Percentiles rank a stretch among this genome's conserved stretches.
These are phyloP conservation scores for Notechis scutatus DNA, from an alignment of 2,113 vertebrate species.

Conservation along the genomic window DNA sequence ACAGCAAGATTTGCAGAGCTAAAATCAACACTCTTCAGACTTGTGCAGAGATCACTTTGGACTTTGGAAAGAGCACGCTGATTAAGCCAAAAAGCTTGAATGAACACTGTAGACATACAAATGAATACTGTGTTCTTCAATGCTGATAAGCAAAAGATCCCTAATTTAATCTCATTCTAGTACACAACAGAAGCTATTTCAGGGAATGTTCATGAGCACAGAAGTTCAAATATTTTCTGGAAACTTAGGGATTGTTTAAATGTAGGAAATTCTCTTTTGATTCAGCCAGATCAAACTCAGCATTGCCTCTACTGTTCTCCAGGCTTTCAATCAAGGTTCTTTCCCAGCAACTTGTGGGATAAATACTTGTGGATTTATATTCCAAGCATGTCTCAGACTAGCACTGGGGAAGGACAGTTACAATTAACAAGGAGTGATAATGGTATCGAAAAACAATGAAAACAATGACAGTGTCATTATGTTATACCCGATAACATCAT, in stretches of 20 bases:
- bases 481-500: background rate
- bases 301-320: background rate
- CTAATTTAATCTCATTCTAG: background rate
- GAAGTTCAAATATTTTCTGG: background rate
- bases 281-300: background rate
- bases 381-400: background rate
- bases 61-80: slow-evolving; percentile 42
- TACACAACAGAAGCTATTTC: slow-evolving; percentile 29
- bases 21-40: slow-evolving; percentile 54
- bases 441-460: background rate
- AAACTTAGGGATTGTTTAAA: background rate
- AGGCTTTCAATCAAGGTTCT: background rate
- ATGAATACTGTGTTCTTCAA: slow-evolving; percentile 16
- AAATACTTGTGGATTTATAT: background rate
- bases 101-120: slow-evolving; percentile 25
- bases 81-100: slow-evolving; percentile 38
- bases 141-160: slow-evolving; percentile 12
- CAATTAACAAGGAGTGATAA: background rate
- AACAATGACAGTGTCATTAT: background rate
- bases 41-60: slow-evolving; percentile 39
- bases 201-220: background rate
- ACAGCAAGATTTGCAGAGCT: slow-evolving; percentile 51
- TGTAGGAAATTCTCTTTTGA: background rate
- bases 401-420: background rate
- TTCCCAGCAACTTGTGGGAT: background rate